Percentiles rank a stretch among this genome's conserved stretches.
Conservation (phyloP, 2,797 vertebrate species). For the Cirrhinus mrigala region DNA sequence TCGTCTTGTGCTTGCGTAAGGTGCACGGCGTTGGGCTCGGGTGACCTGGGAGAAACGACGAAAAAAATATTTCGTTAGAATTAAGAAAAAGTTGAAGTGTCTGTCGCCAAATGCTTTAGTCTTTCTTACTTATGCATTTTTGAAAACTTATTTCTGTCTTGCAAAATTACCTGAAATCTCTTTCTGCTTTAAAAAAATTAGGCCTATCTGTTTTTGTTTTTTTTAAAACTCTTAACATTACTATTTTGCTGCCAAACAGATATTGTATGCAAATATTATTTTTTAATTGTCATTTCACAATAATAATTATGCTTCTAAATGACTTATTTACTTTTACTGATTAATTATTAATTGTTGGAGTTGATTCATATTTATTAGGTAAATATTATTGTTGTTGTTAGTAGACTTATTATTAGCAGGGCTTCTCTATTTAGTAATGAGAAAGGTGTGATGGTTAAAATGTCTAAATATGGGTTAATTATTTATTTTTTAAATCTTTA, state of each 20-base stretch:
- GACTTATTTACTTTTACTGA: neutral
- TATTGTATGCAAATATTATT: neutral
- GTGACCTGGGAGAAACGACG: slow-evolving; percentile 72
- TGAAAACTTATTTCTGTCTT: neutral
- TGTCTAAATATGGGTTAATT: neutral
- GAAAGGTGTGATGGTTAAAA: neutral
- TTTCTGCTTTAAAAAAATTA: neutral
- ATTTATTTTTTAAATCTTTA: neutral
- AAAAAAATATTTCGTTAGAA: neutral
- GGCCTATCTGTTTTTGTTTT: neutral
- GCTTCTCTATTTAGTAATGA: neutral
- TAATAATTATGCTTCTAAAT: neutral
- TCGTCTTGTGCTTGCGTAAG: slow-evolving; percentile 88
- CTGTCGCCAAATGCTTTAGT: neutral
- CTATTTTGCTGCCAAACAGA: neutral
- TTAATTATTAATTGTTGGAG: neutral
- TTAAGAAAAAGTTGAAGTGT: too few relatives aligned
- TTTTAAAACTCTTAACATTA: neutral
- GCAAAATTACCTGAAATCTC: neutral
- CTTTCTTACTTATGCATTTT: neutral
- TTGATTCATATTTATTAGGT: neutral
- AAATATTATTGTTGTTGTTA: neutral
- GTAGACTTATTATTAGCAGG: neutral
- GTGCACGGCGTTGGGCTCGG: slow-evolving; percentile 81
- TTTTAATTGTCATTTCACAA: neutral